Evolutionary conservation across 2,888 invertebrate genomes (phyloP), one percentile per base, ranked within the genome.

Genomic region (Leuctra nigra): DNA sequence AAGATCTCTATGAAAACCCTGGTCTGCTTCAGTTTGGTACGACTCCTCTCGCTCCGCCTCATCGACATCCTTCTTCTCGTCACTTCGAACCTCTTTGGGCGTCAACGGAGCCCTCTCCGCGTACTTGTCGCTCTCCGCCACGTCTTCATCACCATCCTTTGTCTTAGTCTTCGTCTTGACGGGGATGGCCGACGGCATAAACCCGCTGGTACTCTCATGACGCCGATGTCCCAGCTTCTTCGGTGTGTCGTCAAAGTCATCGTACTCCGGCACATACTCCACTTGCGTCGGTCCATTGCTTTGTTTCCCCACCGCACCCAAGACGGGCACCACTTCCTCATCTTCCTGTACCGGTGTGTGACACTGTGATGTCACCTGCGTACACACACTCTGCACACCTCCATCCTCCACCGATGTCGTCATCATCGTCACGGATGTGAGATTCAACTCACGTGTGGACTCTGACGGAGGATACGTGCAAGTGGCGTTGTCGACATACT

Each of bases 301-400:
- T 61, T 7, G 63, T 1, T n/a, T 7, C 13, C 35, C 33, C 2
- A 35, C 18, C n/a, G n/a, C n/a, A n/a, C n/a, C n/a, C n/a, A n/a
- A n/a, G 18, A n/a, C 35, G 14, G 48, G 47, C 11, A 35, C 41
- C 9, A 25, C 11, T 7, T 29, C 56, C 24, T 55, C 53, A 18
- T 16, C 20, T 18, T 56, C 54, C 33, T 66, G 62, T 54, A 63
- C 59, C 56, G 63, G 63, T 24, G 63, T 61, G 61, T 58, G 67
- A 47, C 71, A 66, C 62, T 73, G 70, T n/a, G 79, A 77, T 22
- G 75, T 77, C 9, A 79, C 77, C 67, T 80, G 77, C 3, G 79
- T 78, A 59, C 75, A 73, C 9, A 77, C 77, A 61, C 75, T 76
- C 62, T 75, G 73, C 33, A 74, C 68, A 1, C 75, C 77, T 58